A percentile compares a stretch with the other conserved stretches of the same genome.
These are phyloP conservation scores for Acrocyrtus sp. DNA, from an alignment of 2,888 invertebrate genomes.

Conservation along the genomic window DNA sequence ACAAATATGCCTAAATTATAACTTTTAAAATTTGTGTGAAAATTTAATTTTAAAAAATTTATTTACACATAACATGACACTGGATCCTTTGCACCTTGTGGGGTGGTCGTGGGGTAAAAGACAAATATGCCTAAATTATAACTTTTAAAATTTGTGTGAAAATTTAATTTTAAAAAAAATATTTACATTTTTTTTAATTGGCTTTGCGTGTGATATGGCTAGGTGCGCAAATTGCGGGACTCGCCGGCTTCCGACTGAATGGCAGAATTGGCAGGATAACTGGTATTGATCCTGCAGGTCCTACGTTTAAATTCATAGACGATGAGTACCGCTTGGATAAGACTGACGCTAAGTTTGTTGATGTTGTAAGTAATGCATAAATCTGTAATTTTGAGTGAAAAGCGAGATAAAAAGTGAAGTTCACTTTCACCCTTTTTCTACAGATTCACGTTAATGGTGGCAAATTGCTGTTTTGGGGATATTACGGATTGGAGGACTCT, in stretches of 20 bases:
- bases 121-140: too few relatives aligned
- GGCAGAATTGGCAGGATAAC: conserved; percentile 60
- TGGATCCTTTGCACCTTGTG: conserved; percentile 57
- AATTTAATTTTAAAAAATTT: too few relatives aligned
- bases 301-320: conserved; percentile 56
- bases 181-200: too few relatives aligned
- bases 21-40: too few relatives aligned
- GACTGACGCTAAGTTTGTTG: conserved; percentile 50
- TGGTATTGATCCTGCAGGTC: conserved; percentile 60
- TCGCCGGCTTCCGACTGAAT: conserved; percentile 52
- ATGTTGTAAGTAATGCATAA: conserved; percentile 27
- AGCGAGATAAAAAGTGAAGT: too few relatives aligned
- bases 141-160: too few relatives aligned
- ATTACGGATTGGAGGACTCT: conserved; percentile 39
- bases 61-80: conserved; percentile 37
- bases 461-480: conserved; percentile 37
- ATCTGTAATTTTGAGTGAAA: not conserved
- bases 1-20: too few relatives aligned
- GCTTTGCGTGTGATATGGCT: conserved; percentile 7
- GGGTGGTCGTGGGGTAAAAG: conserved; percentile 57
- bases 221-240: conserved; percentile 55
- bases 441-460: conserved; percentile 54
- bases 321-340: conserved; percentile 58
- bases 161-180: too few relatives aligned
- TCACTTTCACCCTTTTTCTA: not conserved